These are phyloP conservation scores for Subacronicta megacephala DNA, from an alignment of 2,888 invertebrate genomes.

Conservation along the genomic window DNA sequence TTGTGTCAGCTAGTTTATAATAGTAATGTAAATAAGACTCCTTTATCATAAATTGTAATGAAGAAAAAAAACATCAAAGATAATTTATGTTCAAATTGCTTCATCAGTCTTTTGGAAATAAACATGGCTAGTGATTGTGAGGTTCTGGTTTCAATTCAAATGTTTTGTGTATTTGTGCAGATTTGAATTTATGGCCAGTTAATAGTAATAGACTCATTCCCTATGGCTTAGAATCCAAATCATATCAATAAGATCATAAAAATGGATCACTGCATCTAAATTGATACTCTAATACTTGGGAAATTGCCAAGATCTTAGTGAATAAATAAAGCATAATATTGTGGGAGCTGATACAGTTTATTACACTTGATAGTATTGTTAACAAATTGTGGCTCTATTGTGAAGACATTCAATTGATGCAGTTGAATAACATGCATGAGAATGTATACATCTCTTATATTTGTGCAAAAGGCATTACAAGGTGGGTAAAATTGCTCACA, in stretches of 20 bases:
- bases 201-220: no score
- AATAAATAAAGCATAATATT: slow-evolving; percentile 8
- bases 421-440: slow-evolving; percentile 22
- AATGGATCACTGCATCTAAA: not conserved
- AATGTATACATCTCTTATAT: no score
- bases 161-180: no score
- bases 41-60: no score
- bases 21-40: no score
- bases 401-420: slow-evolving; percentile 26
- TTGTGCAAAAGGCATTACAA: no score
- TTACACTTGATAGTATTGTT: slow-evolving; percentile 14
- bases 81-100: not conserved
- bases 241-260: no score
- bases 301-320: slow-evolving; percentile 22
- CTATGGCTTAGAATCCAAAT: no score
- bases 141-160: not conserved
- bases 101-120: not conserved
- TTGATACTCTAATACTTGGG: slow-evolving; percentile 22
- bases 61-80: not conserved
- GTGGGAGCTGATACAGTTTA: slow-evolving; percentile 4
- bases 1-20: no score
- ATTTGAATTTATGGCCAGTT: no score
- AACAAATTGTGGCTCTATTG: slow-evolving; percentile 10
- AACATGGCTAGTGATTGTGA: not conserved
- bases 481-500: no score